phyloP scores from a whole-genome alignment of 2,797 vertebrate genomes.

The Aphelocoma californica region DNA sequence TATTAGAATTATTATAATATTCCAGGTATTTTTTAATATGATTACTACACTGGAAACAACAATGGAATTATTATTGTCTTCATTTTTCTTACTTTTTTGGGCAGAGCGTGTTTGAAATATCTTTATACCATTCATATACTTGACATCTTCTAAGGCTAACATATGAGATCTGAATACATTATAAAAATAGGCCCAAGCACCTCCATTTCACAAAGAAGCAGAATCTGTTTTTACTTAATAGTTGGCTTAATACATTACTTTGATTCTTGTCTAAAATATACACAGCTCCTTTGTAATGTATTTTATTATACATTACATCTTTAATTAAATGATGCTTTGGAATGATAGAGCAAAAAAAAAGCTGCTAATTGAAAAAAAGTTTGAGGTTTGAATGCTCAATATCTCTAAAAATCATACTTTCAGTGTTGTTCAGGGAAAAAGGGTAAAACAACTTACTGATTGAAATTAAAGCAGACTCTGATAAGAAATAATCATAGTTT shows the following conservation, averaged over 20 bases:
- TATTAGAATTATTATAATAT: not conserved
- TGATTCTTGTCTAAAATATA: not conserved
- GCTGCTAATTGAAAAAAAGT: not conserved
- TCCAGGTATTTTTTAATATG: not conserved
- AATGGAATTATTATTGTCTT: not conserved
- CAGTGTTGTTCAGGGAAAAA: not conserved
- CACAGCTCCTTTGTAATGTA: not conserved
- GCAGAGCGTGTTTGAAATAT: not conserved
- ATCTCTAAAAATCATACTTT: not conserved
- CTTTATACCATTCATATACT: not conserved
- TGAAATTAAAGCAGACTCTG: not conserved
- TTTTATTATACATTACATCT: not conserved
- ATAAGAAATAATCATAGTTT: not conserved
- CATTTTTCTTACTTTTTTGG: not conserved
- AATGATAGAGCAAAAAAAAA: not conserved
- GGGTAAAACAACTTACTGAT: fast-evolving
- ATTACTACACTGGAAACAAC: not conserved
- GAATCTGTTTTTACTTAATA: not conserved
- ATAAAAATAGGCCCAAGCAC: not conserved
- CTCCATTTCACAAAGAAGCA: not conserved
- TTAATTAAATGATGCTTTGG: not conserved
- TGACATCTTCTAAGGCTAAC: not conserved
- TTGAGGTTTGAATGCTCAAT: not conserved
- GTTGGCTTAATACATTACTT: not conserved
- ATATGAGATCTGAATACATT: not conserved